A percentile compares a stretch with the other conserved stretches of the same genome.
These are phyloP conservation scores for Phallusia fumigata DNA, from an alignment of 23 tunicate species.

Conservation along the genomic window DNA sequence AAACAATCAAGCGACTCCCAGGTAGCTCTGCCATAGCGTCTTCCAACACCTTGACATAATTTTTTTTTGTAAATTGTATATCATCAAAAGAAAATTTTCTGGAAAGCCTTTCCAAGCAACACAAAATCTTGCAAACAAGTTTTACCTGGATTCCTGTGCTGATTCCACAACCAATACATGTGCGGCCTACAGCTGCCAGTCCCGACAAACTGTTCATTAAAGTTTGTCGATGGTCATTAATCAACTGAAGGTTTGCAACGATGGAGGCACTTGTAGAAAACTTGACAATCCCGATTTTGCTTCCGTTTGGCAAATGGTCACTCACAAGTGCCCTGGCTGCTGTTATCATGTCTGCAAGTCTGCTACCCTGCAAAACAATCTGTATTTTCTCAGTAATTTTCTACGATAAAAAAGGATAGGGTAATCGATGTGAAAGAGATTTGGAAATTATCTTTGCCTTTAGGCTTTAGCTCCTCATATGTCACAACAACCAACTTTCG, in stretches of 20 bases:
- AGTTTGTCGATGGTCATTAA: constrained; percentile 16
- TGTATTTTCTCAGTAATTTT: no score
- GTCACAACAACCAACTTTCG: no score
- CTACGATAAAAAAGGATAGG: no score
- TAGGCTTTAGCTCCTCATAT: no score
- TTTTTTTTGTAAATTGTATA: not conserved
- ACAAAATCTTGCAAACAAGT: not conserved
- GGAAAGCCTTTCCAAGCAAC: no score
- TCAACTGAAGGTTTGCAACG: not conserved
- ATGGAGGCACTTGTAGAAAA: constrained; percentile 20
- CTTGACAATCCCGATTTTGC: constrained; percentile 37
- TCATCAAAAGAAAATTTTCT: not conserved
- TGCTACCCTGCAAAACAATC: not conserved
- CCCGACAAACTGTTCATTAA: constrained; percentile 16
- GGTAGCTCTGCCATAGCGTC: not conserved
- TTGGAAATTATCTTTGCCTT: no score
- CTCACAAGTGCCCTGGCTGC: constrained; percentile 16
- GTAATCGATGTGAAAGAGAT: no score
- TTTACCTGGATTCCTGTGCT: constrained; percentile 26
- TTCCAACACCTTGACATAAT: not conserved
- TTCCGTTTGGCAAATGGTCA: constrained; percentile 17
- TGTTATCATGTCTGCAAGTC: constrained; percentile 18
- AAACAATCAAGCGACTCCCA: constrained; percentile 24
- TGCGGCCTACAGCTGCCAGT: constrained; percentile 8
- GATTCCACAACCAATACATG: constrained; percentile 40